Evolutionary conservation across 2,113 vertebrate species (phyloP), one percentile per base, ranked within the genome.

Genomic region (Dromas ardeola): DNA sequence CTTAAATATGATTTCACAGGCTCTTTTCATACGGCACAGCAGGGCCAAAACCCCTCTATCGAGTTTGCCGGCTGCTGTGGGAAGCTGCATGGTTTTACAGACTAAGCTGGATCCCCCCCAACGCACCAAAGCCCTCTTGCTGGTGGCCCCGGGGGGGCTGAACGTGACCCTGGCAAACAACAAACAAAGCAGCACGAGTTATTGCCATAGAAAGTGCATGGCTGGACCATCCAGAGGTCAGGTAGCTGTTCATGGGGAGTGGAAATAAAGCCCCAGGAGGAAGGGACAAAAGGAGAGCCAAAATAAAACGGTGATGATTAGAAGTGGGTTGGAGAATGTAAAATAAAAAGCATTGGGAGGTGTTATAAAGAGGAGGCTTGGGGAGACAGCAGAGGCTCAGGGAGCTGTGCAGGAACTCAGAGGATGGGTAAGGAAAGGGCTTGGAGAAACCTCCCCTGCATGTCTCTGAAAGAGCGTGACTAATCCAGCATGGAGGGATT

Each of bases 1-100:
- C 52, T 78, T 59, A 84, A 95, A 32, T 69, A 71, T 76, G 94
- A 93, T 93, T 96, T 97, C 93, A 91, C 86, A 65, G 72, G 74
- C 62, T 58, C 93, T 38, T 80, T 77, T 93, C 89, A 73, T 9
- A 17, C 26, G 10, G 45, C 71, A 61, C 50, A 62, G 88, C 47
- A 0, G 55, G 95, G 85, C 82, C 90, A 27, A 15, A 27, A 15
- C 69, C 17, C 88, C 71, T 77, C 90, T 34, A 9, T 11, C 3
- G 25, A 82, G 67, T 6, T 82, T 52, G 87, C n/a, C 4, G 63
- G 91, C 90, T 15, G 86, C 88, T 26, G 34, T 45, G 71, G 82
- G 81, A 79, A 72, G 55, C 66, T 47, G 79, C 45, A 7, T 11
- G 71, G 94, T 56, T 92, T 61, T 72, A 85, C 11, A 52, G 86